Conservation (phyloP, 2,888 invertebrate genomes). For the Thecophora atra region DNA sequence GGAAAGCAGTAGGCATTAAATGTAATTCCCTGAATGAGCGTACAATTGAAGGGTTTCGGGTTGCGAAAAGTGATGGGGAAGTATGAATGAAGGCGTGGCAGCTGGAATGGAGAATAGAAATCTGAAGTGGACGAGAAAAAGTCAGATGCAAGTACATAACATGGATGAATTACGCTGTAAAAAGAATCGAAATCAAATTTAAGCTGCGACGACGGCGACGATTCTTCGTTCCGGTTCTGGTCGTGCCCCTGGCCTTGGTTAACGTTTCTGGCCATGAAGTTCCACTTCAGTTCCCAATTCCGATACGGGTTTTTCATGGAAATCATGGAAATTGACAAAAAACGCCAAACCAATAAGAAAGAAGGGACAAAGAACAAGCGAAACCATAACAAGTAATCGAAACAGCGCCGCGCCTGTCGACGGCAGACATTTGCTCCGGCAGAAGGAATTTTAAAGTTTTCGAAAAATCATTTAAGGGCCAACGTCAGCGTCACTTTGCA, state of each 20-base stretch:
- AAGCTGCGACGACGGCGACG: background rate
- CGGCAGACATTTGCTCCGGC: background rate
- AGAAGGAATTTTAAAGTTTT: background rate
- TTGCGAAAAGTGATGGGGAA: background rate
- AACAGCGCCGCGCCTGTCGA: background rate
- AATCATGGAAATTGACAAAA: background rate
- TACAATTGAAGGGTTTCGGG: background rate
- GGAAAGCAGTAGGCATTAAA: background rate
- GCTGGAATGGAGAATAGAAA: background rate
- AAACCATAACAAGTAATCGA: background rate
- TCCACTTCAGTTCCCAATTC: background rate
- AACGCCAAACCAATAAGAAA: background rate
- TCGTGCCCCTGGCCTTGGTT: background rate
- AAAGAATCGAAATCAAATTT: slow-evolving; percentile 33
- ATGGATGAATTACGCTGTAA: slow-evolving; percentile 36
- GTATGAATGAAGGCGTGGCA: no score
- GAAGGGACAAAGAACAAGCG: background rate
- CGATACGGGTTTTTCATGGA: slow-evolving; percentile 21
- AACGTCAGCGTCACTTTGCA: background rate
- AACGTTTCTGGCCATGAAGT: background rate
- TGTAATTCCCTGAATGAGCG: no score
- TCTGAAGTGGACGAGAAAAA: background rate
- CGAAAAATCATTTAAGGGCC: background rate
- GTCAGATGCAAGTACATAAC: slow-evolving; percentile 29
- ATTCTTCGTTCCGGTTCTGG: background rate